Evolutionary conservation across 2,888 invertebrate species (phyloP), one percentile per base, ranked within the genome.

Genomic region (Pyrochroa serraticornis): DNA sequence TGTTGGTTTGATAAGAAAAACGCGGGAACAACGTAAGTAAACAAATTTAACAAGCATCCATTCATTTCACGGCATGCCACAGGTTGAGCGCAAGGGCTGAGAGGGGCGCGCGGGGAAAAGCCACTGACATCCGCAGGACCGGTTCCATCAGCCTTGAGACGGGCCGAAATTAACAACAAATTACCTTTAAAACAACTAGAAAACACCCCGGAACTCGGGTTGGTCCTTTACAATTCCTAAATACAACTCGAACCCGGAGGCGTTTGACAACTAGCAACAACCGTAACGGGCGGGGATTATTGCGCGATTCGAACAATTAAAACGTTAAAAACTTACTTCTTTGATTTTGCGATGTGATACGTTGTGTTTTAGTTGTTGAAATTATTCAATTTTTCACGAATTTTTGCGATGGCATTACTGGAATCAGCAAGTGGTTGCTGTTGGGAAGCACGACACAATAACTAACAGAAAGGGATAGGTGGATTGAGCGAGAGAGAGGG

Each of bases 341-440:
- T 22, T 22, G 22, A 22, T 22, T 22, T 22, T 22, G 2, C 5
- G 22, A 22, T 22, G 22, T 5, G 22, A 22, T 22, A 22, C 2
- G 3, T 22, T 5, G 22, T 22, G 3, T 2, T 5, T 22, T 2
- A 5, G 5, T 22, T 22, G 22, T 22, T 22, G 22, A 22, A 22
- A 22, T 5, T 22, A 22, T 3, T 22, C 22, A 22, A 22, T 3
- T 3, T n/a, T 3, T 2, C 22, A 22, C 22, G 22, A 5, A 22
- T 22, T 22, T 22, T 22, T 9, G 13, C 31, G 39, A 49, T 34
- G 14, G 45, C 56, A 56, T 56, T 44, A 56, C 55, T 55, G 59
- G 68, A 71, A 70, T 71, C 73, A 70, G 72, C 73, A 74, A 73
- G 72, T 74, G 71, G 73, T 73, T 74, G 70, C 55, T 62, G 58